phyloP scores from a whole-genome alignment of 2,113 vertebrate species.

The Phrynosoma platyrhinos region DNA sequence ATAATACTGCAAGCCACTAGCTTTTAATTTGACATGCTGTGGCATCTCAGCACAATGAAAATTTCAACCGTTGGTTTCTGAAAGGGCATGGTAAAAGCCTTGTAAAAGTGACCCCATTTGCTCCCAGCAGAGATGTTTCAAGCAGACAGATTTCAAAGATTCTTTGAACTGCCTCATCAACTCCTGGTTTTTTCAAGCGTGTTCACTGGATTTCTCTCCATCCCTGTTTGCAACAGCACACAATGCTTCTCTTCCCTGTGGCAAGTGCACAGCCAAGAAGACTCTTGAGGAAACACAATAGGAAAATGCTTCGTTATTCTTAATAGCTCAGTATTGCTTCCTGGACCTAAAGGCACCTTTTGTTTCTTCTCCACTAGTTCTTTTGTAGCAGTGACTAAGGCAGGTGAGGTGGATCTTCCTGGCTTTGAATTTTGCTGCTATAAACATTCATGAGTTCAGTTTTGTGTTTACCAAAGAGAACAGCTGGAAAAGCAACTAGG shows the following conservation, averaged over 20 bases:
- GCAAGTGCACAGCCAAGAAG: background rate
- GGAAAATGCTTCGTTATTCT: conserved; percentile 20
- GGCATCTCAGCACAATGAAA: background rate
- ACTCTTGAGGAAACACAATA: conserved; percentile 15
- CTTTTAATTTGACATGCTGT: background rate
- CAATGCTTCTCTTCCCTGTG: background rate
- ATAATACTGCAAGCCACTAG: background rate
- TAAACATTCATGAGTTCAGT: background rate
- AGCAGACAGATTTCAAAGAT: conserved; percentile 12
- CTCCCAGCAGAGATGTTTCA: background rate
- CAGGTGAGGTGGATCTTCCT: background rate
- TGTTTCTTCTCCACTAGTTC: conserved; percentile 54
- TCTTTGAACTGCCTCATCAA: background rate
- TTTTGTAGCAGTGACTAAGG: conserved; percentile 29
- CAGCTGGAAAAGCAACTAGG: background rate
- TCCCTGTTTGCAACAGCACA: background rate
- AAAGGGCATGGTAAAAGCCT: background rate
- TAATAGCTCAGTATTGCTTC: conserved; percentile 38
- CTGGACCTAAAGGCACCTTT: conserved; percentile 46
- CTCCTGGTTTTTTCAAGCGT: background rate
- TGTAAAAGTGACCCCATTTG: fast-evolving
- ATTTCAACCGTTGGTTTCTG: background rate
- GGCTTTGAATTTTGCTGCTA: conserved; percentile 17
- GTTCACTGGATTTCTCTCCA: background rate
- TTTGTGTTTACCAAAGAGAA: conserved; percentile 1